Conservation (phyloP, 2,888 invertebrate genomes). For the Scaptodrosophila latifasciaeformis region DNA sequence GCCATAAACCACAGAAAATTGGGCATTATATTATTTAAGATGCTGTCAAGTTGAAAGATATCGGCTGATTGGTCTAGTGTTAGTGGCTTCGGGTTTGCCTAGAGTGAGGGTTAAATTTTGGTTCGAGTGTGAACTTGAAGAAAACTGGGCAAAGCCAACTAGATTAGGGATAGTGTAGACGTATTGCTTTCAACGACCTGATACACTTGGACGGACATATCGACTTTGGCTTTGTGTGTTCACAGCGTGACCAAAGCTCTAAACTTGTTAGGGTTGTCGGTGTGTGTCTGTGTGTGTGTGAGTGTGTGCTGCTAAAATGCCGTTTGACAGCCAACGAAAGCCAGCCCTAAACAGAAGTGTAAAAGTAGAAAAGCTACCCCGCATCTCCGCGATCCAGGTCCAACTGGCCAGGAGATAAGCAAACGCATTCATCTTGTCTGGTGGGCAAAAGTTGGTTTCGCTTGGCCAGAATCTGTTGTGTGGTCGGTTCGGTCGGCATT, state of each 20-base stretch:
- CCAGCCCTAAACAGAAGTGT: conserved; percentile 23
- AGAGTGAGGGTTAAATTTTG: conserved; percentile 9
- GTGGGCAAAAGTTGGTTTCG: conserved; percentile 2
- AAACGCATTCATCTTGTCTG: conserved; percentile 61
- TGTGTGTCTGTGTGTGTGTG: conserved; percentile 4
- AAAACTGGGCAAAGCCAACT: conserved; percentile 13
- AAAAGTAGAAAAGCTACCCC: conserved; percentile 18
- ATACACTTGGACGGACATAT: conserved; percentile 18
- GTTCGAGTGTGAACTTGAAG: conserved; percentile 1
- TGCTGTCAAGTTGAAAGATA: conserved; percentile 69
- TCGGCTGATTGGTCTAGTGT: too few species aligned
- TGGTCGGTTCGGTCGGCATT: too few species aligned
- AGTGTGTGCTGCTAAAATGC: conserved; percentile 35
- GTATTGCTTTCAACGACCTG: conserved; percentile 40
- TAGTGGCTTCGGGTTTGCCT: conserved; percentile 3
- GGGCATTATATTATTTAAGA: conserved; percentile 72
- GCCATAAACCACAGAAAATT: conserved; percentile 71
- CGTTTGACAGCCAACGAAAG: conserved; percentile 56
- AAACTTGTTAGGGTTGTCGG: not conserved
- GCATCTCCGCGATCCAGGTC: too few species aligned
- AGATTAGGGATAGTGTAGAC: conserved; percentile 24
- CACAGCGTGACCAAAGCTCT: not conserved
- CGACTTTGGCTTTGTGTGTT: not conserved
- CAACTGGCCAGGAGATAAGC: conserved; percentile 59
- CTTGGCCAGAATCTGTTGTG: too few species aligned